These are phyloP conservation scores for Lerista edwardsae DNA, from an alignment of 2,797 vertebrate species.

Conservation along the genomic window DNA sequence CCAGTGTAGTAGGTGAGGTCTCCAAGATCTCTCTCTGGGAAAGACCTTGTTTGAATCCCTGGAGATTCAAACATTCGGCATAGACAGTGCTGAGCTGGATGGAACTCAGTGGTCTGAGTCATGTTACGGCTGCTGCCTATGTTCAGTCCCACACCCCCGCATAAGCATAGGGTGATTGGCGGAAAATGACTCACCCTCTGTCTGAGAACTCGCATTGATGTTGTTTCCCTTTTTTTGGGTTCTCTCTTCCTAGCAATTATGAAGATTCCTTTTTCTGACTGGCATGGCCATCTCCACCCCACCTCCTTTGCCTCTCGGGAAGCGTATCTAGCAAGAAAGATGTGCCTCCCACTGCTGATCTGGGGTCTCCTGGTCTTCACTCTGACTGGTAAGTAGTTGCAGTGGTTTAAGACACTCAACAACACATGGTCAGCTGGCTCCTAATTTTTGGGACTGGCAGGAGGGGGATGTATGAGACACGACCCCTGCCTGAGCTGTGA, in stretches of 20 bases:
- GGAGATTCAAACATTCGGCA: no score
- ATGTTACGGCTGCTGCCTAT: no score
- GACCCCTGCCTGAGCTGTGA: background rate
- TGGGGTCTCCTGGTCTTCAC: conserved; percentile 52
- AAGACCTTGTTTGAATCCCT: no score
- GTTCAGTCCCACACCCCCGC: no score
- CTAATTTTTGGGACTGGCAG: background rate
- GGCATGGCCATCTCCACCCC: accelerated
- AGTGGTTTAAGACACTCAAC: background rate
- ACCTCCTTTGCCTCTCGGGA: background rate
- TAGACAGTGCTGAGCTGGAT: no score
- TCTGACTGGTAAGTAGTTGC: conserved; percentile 65
- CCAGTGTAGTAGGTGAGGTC: no score
- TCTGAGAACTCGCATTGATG: background rate
- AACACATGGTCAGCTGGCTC: background rate
- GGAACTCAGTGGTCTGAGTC: no score
- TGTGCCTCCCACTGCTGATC: background rate
- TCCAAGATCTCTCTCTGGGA: no score
- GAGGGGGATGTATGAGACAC: background rate
- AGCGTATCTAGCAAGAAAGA: accelerated
- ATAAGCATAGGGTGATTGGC: no score
- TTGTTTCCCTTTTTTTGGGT: background rate
- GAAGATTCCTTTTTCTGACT: background rate
- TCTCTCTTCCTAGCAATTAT: background rate
- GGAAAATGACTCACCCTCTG: no score